Base-by-base conservation (phyloP, 1,140 invertebrate species). In the Gonioctena quinquepunctata region DNA sequence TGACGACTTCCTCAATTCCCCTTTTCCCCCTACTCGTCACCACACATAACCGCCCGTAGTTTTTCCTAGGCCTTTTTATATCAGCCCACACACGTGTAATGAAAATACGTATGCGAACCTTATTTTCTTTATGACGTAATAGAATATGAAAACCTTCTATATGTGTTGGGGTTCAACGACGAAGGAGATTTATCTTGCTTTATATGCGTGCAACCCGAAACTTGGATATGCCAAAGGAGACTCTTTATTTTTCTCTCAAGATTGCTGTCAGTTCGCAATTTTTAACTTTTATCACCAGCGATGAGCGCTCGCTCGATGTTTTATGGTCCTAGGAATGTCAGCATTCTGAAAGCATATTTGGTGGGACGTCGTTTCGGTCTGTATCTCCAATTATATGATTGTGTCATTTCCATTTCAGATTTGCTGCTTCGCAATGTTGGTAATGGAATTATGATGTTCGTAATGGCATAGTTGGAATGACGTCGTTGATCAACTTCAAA, bases 41-140 rank as follows among this genome's bases (percentile, higher is more conserved):
- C 25, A 4, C 22, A 57, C 22, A 57, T 22, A 18, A 23, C 19
- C 22, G 54, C 54, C n/a, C 13, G 19, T 57, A 3, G 21, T 21
- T 22, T 25, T 23, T 23, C 48, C 19, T 13, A n/a, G n/a, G n/a
- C n/a, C n/a, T n/a, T 42, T 42, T 13, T 63, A 48, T 21, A 59
- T 13, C 23, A 26, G 23, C 21, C 26, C n/a, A 25, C n/a, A 59
- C n/a, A 59, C 33, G 33, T n/a, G 28, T 63, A 63, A 63, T 63
- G 61, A 63, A 63, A 63, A 48, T 63, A 22, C 18, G 33, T 63
- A 63, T 48, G 61, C 61, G 19, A 63, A 49, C 33, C 42, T 63
- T 48, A 49, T 19, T 63, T 63, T 63, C 61, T 63, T 63, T 49
- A 63, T 63, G 61, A 63, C 23, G 42, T 63, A 63, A 63, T 63